Conservation (phyloP, 2,888 invertebrate species). For the Linyphia triangularis region DNA sequence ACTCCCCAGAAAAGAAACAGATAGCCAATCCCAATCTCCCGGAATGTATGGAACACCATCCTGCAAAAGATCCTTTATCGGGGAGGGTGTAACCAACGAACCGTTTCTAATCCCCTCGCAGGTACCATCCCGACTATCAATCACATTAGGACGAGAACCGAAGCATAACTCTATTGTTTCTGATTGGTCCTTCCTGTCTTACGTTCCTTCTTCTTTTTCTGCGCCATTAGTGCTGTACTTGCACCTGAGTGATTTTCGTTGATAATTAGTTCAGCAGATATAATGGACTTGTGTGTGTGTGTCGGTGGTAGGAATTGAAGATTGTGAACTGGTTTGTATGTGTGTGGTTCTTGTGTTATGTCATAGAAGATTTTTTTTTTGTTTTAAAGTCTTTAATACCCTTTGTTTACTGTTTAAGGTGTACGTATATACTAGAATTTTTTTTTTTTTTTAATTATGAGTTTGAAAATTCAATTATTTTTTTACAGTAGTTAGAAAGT, state of each 20-base stretch:
- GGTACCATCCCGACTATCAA: constrained; percentile 47
- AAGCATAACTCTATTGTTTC: constrained; percentile 51
- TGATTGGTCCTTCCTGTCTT: constrained; percentile 49
- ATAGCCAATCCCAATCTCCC: background rate
- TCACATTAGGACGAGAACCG: constrained; percentile 41
- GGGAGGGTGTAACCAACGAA: background rate
- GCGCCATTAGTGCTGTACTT: constrained; percentile 9
- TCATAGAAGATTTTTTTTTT: no score
- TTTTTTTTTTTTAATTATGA: no score
- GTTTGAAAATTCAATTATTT: no score
- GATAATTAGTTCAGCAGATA: constrained; percentile 1
- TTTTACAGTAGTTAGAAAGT: no score
- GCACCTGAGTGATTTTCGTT: constrained; percentile 12
- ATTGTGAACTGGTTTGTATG: background rate
- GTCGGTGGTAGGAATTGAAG: background rate
- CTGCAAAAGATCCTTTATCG: constrained; percentile 10
- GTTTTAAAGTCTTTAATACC: no score
- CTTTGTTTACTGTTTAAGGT: no score
- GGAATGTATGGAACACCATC: no score
- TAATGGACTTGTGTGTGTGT: background rate
- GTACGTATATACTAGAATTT: no score
- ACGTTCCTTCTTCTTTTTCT: background rate
- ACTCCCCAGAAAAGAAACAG: background rate
- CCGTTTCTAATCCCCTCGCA: constrained; percentile 5
- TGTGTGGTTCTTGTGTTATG: no score